Evolutionary conservation across 1,140 invertebrate species (phyloP).

Genomic region (Hydropsyche tenuis): DNA sequence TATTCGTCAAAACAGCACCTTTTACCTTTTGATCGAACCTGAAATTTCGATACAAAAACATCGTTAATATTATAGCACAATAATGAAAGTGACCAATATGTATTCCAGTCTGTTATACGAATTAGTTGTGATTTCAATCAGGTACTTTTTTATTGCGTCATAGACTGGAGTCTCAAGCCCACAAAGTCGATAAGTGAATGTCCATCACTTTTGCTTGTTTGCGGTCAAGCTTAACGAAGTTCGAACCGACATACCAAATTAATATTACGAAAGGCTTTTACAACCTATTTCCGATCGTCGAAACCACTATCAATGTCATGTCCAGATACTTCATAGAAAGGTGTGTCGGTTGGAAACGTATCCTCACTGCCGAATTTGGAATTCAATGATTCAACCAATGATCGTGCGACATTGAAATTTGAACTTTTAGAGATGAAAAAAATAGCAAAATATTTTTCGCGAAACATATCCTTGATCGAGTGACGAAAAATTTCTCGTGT

Average conservation of each 20-base stretch:
- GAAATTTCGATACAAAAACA: slow-evolving; percentile 53
- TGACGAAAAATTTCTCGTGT: no score
- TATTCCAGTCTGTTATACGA: no score
- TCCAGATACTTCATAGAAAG: neutral
- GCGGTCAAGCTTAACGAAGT: neutral
- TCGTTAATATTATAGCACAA: neutral
- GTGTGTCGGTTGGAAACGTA: no score
- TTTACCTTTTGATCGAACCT: slow-evolving; percentile 88
- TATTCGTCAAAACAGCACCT: slow-evolving; percentile 72
- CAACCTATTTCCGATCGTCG: no score
- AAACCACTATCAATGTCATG: no score
- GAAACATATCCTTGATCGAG: no score
- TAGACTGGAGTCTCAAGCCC: neutral
- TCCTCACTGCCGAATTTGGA: no score
- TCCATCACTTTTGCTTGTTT: neutral
- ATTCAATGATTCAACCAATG: no score
- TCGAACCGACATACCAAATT: neutral
- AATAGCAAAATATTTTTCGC: no score
- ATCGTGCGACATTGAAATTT: no score
- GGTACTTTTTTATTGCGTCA: neutral
- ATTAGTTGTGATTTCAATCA: neutral
- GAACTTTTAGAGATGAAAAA: no score
- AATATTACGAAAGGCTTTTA: neutral
- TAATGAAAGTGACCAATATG: neutral
- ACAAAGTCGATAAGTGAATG: neutral